Conservation (phyloP, 2,888 invertebrate species). For the Fabriciana adippe region DNA sequence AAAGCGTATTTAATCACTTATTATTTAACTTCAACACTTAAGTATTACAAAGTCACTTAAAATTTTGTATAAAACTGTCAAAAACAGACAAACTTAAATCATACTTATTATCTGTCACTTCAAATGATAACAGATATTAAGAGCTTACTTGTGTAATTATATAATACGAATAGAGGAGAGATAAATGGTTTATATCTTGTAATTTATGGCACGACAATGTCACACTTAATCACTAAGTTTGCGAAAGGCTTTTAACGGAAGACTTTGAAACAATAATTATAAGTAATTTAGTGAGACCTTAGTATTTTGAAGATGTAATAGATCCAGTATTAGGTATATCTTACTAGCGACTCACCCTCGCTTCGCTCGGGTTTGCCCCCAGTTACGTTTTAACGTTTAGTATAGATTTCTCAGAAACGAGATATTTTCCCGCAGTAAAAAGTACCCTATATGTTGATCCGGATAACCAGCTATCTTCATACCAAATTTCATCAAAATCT, state of each 20-base stretch:
- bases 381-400: too few species aligned
- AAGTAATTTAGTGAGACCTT: slow-evolving; percentile 12
- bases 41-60: background rate
- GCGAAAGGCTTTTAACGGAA: slow-evolving; percentile 29
- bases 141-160: slow-evolving; percentile 31
- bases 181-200: slow-evolving; percentile 36
- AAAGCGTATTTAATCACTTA: too few species aligned
- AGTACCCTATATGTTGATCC: too few species aligned
- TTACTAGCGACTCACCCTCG: too few species aligned
- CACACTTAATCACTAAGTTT: slow-evolving; percentile 38
- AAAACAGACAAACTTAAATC: slow-evolving; percentile 16
- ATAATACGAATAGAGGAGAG: slow-evolving; percentile 32
- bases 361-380: too few species aligned
- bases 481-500: too few species aligned
- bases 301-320: background rate
- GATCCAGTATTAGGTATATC: too few species aligned
- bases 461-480: too few species aligned
- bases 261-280: slow-evolving; percentile 29
- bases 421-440: too few species aligned
- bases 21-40: too few species aligned
- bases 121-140: slow-evolving; percentile 30
- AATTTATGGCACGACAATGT: slow-evolving; percentile 34
- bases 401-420: too few species aligned
- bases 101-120: slow-evolving; percentile 20
- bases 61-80: slow-evolving; percentile 5